A percentile compares a stretch with the other conserved stretches of the same genome.
phyloP scores from a whole-genome alignment of 37 sponge, comb jelly and placozoan genomes.

The Crambe crambe region DNA sequence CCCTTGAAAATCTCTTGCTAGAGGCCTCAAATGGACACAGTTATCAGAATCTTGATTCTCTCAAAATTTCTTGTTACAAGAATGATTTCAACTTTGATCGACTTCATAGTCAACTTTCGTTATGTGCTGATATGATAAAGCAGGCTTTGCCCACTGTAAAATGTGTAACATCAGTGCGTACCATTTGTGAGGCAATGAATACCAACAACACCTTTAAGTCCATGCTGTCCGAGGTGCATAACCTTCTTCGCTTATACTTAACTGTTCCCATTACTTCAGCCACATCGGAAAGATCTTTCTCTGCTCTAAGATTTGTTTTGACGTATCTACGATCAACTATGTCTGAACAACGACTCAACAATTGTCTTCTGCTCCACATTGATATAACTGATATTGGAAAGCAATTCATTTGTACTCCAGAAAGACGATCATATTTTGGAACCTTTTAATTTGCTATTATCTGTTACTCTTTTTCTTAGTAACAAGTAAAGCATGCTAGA shows the following conservation, averaged over 20 bases:
- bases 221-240: slow-evolving; percentile 3
- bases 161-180: slow-evolving; percentile 2
- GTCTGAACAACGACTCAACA: slow-evolving; percentile 70
- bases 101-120: slow-evolving; percentile 1
- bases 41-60: slow-evolving; percentile 10
- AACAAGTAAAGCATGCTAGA: neutral
- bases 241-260: slow-evolving; percentile 45
- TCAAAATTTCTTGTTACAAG: slow-evolving; percentile 46
- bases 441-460: neutral
- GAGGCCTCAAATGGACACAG: slow-evolving; percentile 40
- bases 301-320: slow-evolving; percentile 43
- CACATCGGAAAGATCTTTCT: slow-evolving; percentile 68
- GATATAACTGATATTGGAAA: neutral
- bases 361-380: slow-evolving; percentile 54
- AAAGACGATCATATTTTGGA: neutral
- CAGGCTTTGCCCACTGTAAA: slow-evolving; percentile 3
- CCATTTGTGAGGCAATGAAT: slow-evolving; percentile 34
- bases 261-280: slow-evolving; percentile 73
- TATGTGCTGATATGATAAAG: slow-evolving; percentile 7
- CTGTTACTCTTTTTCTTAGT: neutral
- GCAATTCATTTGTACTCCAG: neutral
- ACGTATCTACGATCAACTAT: slow-evolving; percentile 57
- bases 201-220: neutral
- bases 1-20: slow-evolving; percentile 30
- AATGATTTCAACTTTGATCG: slow-evolving; percentile 45